phyloP scores from a whole-genome alignment of 1,140 invertebrate genomes.

The Popillia japonica region DNA sequence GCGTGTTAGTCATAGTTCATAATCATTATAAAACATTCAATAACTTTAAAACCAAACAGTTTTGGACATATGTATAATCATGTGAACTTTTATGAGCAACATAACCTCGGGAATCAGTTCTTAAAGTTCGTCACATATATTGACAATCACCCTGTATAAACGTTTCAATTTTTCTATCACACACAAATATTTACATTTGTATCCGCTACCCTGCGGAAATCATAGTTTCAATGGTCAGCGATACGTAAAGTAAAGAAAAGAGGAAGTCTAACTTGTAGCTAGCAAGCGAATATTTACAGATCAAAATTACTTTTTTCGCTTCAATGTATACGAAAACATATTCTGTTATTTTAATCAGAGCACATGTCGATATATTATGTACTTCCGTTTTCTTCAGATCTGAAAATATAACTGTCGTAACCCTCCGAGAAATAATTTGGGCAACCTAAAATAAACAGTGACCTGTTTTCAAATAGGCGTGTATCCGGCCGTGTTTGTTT shows the following conservation, averaged over 20 bases:
- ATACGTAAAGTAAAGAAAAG: background rate
- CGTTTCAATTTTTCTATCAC: background rate
- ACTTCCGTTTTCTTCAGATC: background rate
- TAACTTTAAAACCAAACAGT: too few species aligned
- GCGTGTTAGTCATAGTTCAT: too few species aligned
- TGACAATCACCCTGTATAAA: too few species aligned
- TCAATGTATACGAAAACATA: background rate
- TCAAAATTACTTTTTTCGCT: constrained; percentile 11
- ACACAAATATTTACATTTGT: background rate
- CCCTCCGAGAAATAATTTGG: constrained; percentile 3
- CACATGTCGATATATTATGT: background rate
- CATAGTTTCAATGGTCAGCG: background rate
- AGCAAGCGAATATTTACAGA: background rate
- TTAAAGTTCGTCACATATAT: too few species aligned
- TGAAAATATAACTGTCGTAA: background rate
- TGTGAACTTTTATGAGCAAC: too few species aligned
- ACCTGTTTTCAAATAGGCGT: background rate
- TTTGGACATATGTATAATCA: too few species aligned
- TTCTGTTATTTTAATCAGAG: background rate
- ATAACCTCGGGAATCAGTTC: too few species aligned
- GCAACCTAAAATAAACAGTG: background rate
- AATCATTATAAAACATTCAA: too few species aligned
- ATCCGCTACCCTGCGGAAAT: background rate
- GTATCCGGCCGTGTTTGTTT: background rate
- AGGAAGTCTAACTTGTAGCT: background rate